Percentiles rank a stretch among this genome's conserved stretches.
Evolutionary conservation across 2,888 invertebrate genomes (phyloP).

Genomic region (Agriopis aurantiaria): DNA sequence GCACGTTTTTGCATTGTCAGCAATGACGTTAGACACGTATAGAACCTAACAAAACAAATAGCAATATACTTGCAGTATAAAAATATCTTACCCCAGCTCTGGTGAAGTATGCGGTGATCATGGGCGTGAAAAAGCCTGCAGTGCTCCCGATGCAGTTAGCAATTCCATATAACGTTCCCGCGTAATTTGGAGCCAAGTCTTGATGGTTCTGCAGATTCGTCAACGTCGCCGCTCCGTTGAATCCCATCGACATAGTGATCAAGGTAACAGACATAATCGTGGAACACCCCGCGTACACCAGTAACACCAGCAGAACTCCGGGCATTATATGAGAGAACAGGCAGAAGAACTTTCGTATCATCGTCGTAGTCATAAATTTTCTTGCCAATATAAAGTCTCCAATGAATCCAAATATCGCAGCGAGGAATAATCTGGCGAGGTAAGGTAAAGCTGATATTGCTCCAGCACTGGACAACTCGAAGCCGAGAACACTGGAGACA

Average conservation of each 20-base stretch:
- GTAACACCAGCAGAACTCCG: constrained; percentile 79
- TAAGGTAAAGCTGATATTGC: constrained; percentile 90
- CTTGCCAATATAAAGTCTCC: constrained; percentile 87
- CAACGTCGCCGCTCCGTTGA: constrained; percentile 88
- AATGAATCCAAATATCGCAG: constrained; percentile 90
- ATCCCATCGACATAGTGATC: constrained; percentile 89
- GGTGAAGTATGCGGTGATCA: constrained; percentile 89
- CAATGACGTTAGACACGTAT: background rate
- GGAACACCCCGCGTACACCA: constrained; percentile 88
- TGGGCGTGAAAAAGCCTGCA: constrained; percentile 91
- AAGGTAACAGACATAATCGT: constrained; percentile 87
- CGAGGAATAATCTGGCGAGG: constrained; percentile 88
- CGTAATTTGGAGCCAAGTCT: constrained; percentile 92
- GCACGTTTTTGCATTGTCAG: constrained; percentile 3
- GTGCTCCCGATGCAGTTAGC: constrained; percentile 91
- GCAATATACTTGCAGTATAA: background rate
- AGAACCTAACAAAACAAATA: background rate
- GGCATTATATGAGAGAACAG: constrained; percentile 87
- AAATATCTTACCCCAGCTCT: constrained; percentile 76
- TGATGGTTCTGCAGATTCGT: constrained; percentile 89
- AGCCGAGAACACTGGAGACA: constrained; percentile 90
- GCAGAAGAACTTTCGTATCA: constrained; percentile 88
- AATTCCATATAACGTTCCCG: constrained; percentile 92
- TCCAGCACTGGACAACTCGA: constrained; percentile 90
- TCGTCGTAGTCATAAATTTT: constrained; percentile 74